phyloP scores from a whole-genome alignment of 2,113 vertebrate genomes.

The Phrynosoma platyrhinos region DNA sequence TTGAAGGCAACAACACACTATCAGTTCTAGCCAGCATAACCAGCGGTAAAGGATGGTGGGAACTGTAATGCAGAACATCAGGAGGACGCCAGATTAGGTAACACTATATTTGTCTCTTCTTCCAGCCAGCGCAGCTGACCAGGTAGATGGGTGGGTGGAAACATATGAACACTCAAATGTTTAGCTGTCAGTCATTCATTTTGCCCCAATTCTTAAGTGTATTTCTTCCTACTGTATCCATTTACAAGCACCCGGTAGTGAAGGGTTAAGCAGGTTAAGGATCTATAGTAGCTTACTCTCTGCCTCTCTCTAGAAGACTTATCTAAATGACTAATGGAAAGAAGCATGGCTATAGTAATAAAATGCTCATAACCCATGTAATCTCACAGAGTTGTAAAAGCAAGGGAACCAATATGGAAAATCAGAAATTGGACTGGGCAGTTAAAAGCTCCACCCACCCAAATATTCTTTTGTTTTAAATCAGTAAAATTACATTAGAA shows the following conservation, averaged over 20 bases:
- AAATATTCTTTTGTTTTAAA: neutral
- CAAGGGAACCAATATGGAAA: neutral
- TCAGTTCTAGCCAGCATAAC: neutral
- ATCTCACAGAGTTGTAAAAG: neutral
- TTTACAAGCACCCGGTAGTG: neutral
- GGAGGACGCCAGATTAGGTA: neutral
- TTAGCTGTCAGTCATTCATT: neutral
- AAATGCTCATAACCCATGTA: too few species aligned
- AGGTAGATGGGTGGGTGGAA: neutral
- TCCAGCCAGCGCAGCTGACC: slow-evolving; percentile 2
- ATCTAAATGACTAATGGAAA: neutral
- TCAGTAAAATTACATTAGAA: too few species aligned
- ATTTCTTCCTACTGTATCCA: slow-evolving; percentile 1
- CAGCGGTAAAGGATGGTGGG: too few species aligned
- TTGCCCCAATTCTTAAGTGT: neutral
- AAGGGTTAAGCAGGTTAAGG: neutral
- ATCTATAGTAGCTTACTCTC: neutral
- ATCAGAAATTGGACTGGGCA: neutral
- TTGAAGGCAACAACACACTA: neutral
- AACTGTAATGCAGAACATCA: neutral
- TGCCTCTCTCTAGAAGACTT: neutral
- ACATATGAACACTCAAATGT: neutral
- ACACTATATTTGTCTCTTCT: neutral
- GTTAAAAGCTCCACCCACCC: too few species aligned
- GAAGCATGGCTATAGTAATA: neutral